Evolutionary conservation across 1,140 invertebrate genomes (phyloP), one percentile per base, ranked within the genome.

Genomic region (Drosophila mojavensis): DNA sequence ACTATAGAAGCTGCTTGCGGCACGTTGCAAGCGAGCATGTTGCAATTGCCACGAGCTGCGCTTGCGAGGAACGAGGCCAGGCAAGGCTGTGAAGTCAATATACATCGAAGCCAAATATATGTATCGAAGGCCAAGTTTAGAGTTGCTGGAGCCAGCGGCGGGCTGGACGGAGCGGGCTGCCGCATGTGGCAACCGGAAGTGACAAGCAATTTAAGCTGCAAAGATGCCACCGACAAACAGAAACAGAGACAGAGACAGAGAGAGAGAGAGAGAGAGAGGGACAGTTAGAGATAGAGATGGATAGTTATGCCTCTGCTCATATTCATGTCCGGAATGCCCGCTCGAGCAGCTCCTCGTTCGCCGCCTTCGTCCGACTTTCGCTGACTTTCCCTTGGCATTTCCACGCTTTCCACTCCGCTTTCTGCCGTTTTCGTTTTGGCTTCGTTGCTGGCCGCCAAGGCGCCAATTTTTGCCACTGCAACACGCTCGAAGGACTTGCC

Each of bases 71-170:
- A 63, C 54, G 28, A 58, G 55, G 48, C 33, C 10, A 20, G 33
- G 30, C 45, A 39, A 15, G 17, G 9, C 47, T 41, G 2, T 36
- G 10, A 17, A 51, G 68, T 28, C 39, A 47, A 75, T 75, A 81
- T 78, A 63, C 48, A 30, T 26, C 43, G 36, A 39, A 56, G 55
- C 15, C 20, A 69, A 66, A 79, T 82, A 83, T 86, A 39, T 33
- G 33, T 33, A 39, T 11, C 82, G 76, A 86, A 88, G 83, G 82
- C 82, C 76, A 82, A 83, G 64, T 77, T 36, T 47, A 73, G 48
- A 43, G 39, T 26, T 10, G 33, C 13, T 10, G n/a, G 20, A 9
- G n/a, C 43, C 4, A 20, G 17, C 20, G 39, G 3, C 39, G 39
- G 33, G 33, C 13, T 13, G 20, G 20, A 4, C 10, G 13, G 2